Base-by-base conservation (phyloP, 2,797 vertebrate species). In the Glyptemys insculpta region DNA sequence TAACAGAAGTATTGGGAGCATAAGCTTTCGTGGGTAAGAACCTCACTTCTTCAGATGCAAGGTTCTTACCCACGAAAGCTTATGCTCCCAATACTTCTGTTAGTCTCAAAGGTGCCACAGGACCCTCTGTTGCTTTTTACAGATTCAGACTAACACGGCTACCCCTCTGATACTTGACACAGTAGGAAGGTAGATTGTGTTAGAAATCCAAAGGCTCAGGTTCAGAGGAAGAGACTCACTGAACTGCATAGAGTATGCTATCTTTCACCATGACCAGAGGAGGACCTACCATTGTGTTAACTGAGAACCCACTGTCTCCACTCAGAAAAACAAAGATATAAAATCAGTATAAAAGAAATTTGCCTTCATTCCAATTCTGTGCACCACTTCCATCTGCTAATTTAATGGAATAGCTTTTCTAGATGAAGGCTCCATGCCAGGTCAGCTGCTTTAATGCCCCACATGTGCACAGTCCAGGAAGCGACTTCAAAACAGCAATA, bases 341-440 rank as follows among this genome's bases (percentile, higher is more conserved):
- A 62, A 34, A 62, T 62, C 59, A 34, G 31, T 34, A 34, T 1
- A 56, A 7, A 52, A 4, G 16, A 87, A 92, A 84, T 0, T 15
- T 0, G 41, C 78, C 84, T n/a, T 0, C 37, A 79, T 79, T 83
- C 44, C 7, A 83, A 53, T 41, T 49, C 0, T 4, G 44, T 8
- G 52, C 0, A 8, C 37, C 4, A 76, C 14, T 85, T 6, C 14
- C 49, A 50, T 8, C 52, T 52, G 0, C 50, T 49, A 3, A 50
- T 2, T 89, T 87, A 31, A 62, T 8, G 50, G 11, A 34, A 79
- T 41, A 6, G 56, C 90, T 89, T 2, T 83, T 87, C 6, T 49
- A 88, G n/a, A 57, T 52, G 2, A 87, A 82, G 3, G 6, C 29
- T 29, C 6, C 68, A 18, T 41, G 27, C n/a, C 80, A 3, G 4